Base-by-base conservation (phyloP, 2,113 vertebrate species). In the Epinephelus lanceolatus region DNA sequence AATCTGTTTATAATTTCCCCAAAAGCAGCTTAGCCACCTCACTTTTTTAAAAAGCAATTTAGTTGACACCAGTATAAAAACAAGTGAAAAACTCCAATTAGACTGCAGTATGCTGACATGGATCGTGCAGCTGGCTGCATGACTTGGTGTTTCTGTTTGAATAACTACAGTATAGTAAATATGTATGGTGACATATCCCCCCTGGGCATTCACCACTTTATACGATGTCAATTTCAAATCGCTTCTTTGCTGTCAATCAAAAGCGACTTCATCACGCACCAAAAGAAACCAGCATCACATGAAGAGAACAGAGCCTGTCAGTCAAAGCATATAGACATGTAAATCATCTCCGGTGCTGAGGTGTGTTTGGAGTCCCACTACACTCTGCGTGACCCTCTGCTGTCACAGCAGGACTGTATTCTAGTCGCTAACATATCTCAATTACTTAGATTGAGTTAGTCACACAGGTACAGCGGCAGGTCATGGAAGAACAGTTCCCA, bases 401-500 rank as follows among this genome's bases (percentile, higher is more conserved):
- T 88, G 89, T 94, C 90, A 90, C 91, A 80, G 81, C 91, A 86
- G 82, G 84, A 66, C 77, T 63, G 65, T 57, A 79, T 88, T 84
- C 66, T 78, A 67, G 77, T 89, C 62, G 66, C 90, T 83, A 91
- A 89, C 90, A 72, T 84, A 86, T 93, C 93, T 92, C 89, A 92
- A 92, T 93, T 92, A 92, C 88, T 89, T 71, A 90, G 91, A 90
- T 92, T 91, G 86, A 92, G 92, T 92, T 87, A 91, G 92, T 94
- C 94, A 93, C 91, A 90, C 93, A 92, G 91, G 90, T 94, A 91
- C 86, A 77, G 69, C 70, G 33, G 81, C 84, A 71, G 93, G 94
- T 95, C 93, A 93, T 62, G 84, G 88, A 91, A 85, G 89, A 94
- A 91, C 90, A 92, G 87, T 93, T 94, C 90, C 85, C 90, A 94